These are phyloP conservation scores for Rhipidura dahli DNA, from an alignment of 2,113 vertebrate species.

Conservation along the genomic window DNA sequence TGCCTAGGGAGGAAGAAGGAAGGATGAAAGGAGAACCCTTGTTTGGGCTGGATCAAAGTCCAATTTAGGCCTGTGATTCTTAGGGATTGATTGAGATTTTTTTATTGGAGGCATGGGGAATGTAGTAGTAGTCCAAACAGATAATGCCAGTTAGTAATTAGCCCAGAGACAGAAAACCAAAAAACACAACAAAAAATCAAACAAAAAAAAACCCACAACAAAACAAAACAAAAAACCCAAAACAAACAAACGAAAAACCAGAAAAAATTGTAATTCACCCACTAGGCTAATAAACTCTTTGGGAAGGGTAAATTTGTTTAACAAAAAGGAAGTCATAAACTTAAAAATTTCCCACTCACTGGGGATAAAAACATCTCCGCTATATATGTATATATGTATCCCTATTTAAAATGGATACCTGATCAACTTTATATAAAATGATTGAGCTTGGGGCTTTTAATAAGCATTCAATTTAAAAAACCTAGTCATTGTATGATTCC, in stretches of 20 bases:
- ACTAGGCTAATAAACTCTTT: background rate
- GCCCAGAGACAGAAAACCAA: background rate
- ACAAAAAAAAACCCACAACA: no score
- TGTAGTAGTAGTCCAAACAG: background rate
- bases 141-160: background rate
- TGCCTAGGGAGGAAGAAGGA: background rate
- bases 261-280: background rate
- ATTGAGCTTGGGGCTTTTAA: background rate
- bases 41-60: background rate
- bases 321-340: background rate
- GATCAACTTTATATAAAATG: background rate
- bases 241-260: no score
- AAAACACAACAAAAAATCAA: no score
- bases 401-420: background rate
- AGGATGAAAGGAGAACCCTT: background rate
- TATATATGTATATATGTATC: background rate
- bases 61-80: background rate
- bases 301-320: background rate
- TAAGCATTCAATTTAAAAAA: background rate
- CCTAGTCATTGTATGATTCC: background rate
- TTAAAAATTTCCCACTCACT: background rate
- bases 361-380: background rate
- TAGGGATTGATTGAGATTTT: background rate
- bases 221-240: no score
- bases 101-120: background rate